phyloP scores from a whole-genome alignment of 2,113 vertebrate genomes.

The Cisticola juncidis region DNA sequence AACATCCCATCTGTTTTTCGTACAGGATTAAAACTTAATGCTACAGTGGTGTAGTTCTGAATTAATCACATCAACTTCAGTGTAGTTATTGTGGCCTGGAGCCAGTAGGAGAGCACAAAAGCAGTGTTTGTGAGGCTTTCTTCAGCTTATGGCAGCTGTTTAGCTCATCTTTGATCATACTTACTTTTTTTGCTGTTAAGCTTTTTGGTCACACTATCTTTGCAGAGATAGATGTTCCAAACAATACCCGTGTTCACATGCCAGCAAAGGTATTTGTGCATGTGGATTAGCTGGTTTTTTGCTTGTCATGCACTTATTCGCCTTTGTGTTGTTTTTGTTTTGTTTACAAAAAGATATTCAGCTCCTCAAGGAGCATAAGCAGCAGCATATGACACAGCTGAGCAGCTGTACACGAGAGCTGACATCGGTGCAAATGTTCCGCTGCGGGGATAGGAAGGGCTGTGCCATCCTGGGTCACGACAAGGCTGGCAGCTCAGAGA shows the following conservation, averaged over 20 bases:
- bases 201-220: constrained; percentile 60
- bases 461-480: background rate
- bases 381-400: constrained; percentile 11
- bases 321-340: constrained; percentile 33
- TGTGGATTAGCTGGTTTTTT: constrained; percentile 38
- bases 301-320: background rate
- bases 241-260: constrained; percentile 1
- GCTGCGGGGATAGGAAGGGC: background rate
- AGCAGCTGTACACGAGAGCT: constrained; percentile 34
- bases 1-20: background rate
- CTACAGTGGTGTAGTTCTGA: background rate
- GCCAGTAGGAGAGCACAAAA: constrained; percentile 38
- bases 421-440: background rate
- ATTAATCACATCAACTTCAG: constrained; percentile 33
- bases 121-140: constrained; percentile 3
- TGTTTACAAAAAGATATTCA: constrained; percentile 52
- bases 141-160: constrained; percentile 49
- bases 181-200: constrained; percentile 42
- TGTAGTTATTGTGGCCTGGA: constrained; percentile 18
- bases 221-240: constrained; percentile 24
- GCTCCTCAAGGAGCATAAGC: constrained; percentile 3
- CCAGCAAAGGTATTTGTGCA: constrained; percentile 36
- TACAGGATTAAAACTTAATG: constrained; percentile 22
- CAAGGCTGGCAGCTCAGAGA: background rate
- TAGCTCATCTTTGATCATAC: constrained; percentile 57